Conservation (phyloP, 2,888 invertebrate species). For the Chydorus sphaericus region DNA sequence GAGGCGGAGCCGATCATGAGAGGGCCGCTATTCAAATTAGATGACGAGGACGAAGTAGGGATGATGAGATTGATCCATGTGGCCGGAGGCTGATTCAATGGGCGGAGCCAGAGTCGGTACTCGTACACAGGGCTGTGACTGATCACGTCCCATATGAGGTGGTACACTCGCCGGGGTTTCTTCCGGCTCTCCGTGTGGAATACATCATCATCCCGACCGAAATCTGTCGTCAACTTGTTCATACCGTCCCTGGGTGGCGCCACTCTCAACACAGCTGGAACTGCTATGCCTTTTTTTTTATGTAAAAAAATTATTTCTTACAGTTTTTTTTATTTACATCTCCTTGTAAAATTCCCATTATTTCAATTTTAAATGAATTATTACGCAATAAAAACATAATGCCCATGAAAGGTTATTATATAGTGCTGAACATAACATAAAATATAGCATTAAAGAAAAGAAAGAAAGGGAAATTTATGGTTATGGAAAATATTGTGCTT, state of each 20-base stretch:
- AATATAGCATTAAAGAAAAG: too few species aligned
- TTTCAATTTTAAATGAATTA: too few species aligned
- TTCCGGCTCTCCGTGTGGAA: too few species aligned
- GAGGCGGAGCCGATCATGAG: not conserved
- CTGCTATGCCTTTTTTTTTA: constrained; percentile 7
- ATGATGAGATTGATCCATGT: constrained; percentile 6
- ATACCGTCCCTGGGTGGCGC: not conserved
- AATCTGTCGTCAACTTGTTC: not conserved
- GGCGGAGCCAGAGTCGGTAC: constrained; percentile 9
- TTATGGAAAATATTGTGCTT: too few species aligned
- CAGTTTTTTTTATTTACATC: too few species aligned
- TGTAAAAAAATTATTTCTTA: too few species aligned
- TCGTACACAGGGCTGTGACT: constrained; percentile 13
- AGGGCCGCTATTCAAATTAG: not conserved
- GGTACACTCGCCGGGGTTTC: not conserved
- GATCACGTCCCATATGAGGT: constrained; percentile 4
- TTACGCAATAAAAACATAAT: too few species aligned
- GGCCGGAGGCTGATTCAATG: not conserved
- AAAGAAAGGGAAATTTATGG: too few species aligned
- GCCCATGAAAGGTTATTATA: too few species aligned
- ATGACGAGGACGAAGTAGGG: not conserved
- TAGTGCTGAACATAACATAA: too few species aligned
- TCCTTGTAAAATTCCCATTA: too few species aligned
- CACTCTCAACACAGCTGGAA: constrained; percentile 1
- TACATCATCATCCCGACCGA: not conserved